Base-by-base conservation (phyloP, 2,797 vertebrate species). In the Gymnothorax reevesii region DNA sequence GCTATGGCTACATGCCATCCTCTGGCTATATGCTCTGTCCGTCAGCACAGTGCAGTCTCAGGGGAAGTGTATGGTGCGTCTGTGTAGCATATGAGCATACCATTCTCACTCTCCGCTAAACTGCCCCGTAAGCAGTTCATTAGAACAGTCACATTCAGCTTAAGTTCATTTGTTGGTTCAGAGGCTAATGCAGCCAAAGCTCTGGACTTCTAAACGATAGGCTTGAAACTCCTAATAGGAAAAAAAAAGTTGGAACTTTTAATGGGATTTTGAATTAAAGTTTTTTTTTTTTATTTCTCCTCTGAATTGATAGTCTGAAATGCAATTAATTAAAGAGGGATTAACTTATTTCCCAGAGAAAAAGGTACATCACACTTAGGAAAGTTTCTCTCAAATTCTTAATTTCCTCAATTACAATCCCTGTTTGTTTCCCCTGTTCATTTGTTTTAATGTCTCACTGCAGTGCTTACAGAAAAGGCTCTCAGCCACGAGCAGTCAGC, bases 1-100 rank as follows among this genome's bases (percentile, higher is more conserved):
- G 82, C 89, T 92, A 90, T 82, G 89, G 82, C 89, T 92, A 90
- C 83, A 90, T 91, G 91, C 89, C 17, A n/a, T 12, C 7, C 75
- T 8, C 49, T 20, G 49, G 49, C 49, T 20, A 52, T 49, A 2
- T 42, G 75, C 49, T 52, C 2, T 22, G 9, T 79, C 17, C 5
- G 75, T 54, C 49, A 54, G 75, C 42, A 10, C 42, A 9, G 75
- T 1, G 8, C 8, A 22, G 7, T 79, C 49, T 9, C 75, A 54
- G 52, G 49, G 52, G 75, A 52, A 22, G 1, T 33, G 12, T 0
- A 17, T 17, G 75, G 13, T 33, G 4, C 27, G 73, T 77, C 73
- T 77, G 27, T 49, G 27, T 17, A 42, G 27, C 33, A 49, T 49
- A 77, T 49, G 49, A 49, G 54, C 49, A 7, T 42, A 42, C 33